These are phyloP conservation scores for Gallinago solitaria DNA, from an alignment of 2,797 vertebrate species.

Conservation along the genomic window DNA sequence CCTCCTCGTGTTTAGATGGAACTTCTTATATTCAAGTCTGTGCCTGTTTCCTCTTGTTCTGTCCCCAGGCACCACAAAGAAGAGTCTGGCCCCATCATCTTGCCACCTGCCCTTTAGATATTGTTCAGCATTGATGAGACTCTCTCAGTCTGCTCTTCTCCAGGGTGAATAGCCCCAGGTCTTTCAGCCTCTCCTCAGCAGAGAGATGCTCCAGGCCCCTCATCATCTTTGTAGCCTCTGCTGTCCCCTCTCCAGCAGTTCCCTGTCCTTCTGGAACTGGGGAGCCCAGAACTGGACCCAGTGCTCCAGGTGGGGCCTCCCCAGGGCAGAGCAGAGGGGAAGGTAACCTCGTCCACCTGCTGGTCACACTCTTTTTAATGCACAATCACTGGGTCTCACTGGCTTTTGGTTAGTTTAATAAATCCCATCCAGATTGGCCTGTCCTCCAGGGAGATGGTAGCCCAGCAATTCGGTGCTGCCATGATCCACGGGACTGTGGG, in stretches of 20 bases:
- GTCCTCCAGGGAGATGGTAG: not conserved
- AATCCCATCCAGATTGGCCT: not conserved
- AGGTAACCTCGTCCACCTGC: not conserved
- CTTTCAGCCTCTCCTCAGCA: not conserved
- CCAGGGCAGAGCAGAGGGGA: not conserved
- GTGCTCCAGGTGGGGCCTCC: not conserved
- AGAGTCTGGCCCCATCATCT: not conserved
- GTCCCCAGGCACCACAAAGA: not conserved
- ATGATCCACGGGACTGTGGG: not conserved
- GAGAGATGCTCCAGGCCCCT: not conserved
- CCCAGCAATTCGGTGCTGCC: fast-evolving
- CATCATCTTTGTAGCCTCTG: not conserved
- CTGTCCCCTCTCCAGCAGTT: not conserved
- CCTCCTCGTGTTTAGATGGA: not conserved
- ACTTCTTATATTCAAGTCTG: not conserved
- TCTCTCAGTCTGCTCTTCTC: not conserved
- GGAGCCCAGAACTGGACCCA: not conserved
- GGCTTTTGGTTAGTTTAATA: not conserved
- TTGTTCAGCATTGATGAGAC: not conserved
- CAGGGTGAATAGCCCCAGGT: not conserved
- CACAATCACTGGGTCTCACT: not conserved
- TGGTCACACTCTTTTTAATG: not conserved
- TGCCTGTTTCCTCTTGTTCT: not conserved
- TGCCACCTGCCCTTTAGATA: not conserved
- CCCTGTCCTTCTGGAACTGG: not conserved